Evolutionary conservation across 2,797 vertebrate genomes (phyloP), one percentile per base, ranked within the genome.

Genomic region (Phoebastria nigripes): DNA sequence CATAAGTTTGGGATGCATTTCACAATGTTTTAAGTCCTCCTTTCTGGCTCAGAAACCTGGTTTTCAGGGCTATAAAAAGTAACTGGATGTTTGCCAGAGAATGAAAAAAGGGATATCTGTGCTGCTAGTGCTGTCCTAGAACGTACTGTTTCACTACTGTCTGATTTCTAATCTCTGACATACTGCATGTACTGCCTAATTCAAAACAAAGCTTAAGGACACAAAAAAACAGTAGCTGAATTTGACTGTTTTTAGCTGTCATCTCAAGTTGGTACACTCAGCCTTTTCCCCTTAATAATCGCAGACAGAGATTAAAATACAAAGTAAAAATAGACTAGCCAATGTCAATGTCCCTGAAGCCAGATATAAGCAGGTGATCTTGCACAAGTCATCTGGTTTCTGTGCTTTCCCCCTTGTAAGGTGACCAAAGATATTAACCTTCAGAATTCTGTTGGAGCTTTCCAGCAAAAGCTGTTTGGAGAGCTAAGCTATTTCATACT

Each of bases 401-500:
- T 76, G 41, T 47, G 49, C 42, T 63, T 67, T 65, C n/a, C 37
- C 5, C 33, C 6, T 3, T n/a, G 25, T 67, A 55, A 89, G 85
- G 77, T 76, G 87, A 87, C 31, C 33, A 49, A 39, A 78, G 51
- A n/a, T 3, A 76, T 39, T 80, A 89, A 65, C 54, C 42, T 66
- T 59, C 70, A 67, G 42, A 44, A 72, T 28, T n/a, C 73, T 56
- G 25, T 4, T 33, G 55, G n/a, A 85, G 25, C 51, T 91, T 54
- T 82, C 76, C 56, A 85, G 61, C 44, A 76, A 47, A 42, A 79
- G 56, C 44, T 58, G 49, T 90, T 90, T 52, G 71, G n/a, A 90
- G 66, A 96, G 37, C 26, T 51, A 92, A 92, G 42, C 44, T 67
- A 35, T 79, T 94, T 92, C 89, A 33, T 55, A 66, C 51, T 35